Conservation (phyloP, 2,113 vertebrate genomes). For the Anhinga anhinga region DNA sequence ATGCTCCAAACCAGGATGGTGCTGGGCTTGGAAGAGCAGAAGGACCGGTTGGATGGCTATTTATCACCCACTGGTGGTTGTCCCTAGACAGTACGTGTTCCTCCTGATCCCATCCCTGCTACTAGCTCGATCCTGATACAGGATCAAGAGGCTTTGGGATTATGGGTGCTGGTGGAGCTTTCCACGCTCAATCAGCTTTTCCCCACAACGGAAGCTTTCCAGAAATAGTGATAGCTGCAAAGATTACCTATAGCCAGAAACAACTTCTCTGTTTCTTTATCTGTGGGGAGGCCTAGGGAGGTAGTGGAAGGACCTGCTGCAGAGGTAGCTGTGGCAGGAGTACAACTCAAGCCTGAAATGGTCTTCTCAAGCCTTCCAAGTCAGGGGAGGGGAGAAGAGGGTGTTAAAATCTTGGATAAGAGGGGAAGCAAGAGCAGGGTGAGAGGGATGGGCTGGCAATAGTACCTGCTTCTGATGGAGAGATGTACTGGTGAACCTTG, state of each 20-base stretch:
- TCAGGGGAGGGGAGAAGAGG: not conserved
- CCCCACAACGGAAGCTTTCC: not conserved
- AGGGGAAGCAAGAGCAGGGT: not conserved
- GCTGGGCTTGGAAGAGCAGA: not conserved
- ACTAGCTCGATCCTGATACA: not conserved
- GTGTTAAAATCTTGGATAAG: not conserved
- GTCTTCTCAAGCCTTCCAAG: not conserved
- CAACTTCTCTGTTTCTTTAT: not conserved
- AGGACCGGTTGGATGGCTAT: not conserved
- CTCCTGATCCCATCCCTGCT: not conserved
- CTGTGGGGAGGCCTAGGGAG: not conserved
- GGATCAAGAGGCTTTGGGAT: not conserved
- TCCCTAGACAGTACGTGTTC: not conserved
- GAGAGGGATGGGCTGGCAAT: not conserved
- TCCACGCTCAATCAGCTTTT: not conserved
- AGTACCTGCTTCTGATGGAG: not conserved
- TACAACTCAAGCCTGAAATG: not conserved
- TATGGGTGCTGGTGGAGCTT: not conserved
- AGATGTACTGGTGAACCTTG: not conserved
- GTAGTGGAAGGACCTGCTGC: not conserved
- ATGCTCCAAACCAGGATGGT: not conserved
- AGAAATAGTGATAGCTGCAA: not conserved
- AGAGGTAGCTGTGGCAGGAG: not conserved
- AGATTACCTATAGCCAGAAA: not conserved
- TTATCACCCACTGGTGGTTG: not conserved